phyloP scores from a whole-genome alignment of 2,113 vertebrate genomes.

The Phalacrocorax carbo region DNA sequence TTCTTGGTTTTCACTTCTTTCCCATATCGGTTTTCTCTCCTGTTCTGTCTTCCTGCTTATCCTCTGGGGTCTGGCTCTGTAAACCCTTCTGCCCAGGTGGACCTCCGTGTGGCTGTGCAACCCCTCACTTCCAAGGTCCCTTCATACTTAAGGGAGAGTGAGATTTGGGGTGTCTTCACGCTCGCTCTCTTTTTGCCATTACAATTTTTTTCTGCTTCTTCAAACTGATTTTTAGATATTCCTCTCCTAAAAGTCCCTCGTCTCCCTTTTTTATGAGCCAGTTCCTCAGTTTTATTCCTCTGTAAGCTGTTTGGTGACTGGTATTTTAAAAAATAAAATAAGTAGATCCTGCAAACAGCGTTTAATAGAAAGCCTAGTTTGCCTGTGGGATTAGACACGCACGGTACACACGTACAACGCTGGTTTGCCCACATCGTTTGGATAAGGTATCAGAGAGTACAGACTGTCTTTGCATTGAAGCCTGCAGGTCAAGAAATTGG shows the following conservation, averaged over 20 bases:
- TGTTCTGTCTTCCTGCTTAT: background rate
- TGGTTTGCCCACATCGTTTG: conserved; percentile 38
- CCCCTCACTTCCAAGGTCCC: background rate
- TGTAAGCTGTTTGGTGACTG: background rate
- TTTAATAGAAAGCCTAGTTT: background rate
- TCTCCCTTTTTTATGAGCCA: background rate
- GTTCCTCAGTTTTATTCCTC: background rate
- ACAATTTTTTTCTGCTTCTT: background rate
- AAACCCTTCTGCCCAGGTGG: background rate
- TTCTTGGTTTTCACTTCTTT: conserved; percentile 62
- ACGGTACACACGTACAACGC: background rate
- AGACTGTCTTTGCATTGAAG: conserved; percentile 39
- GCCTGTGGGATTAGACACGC: background rate
- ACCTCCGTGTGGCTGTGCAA: background rate
- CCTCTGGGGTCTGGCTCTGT: background rate
- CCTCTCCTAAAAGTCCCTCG: background rate
- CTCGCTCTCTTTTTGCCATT: background rate
- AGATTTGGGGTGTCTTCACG: background rate
- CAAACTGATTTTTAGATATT: background rate
- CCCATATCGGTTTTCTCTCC: conserved; percentile 26
- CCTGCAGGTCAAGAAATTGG: conserved; percentile 36
- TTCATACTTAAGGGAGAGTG: background rate
- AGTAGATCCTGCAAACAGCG: background rate
- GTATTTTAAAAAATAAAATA: background rate
- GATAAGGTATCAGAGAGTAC: conserved; percentile 41